Base-by-base conservation (phyloP, 64 coral and sea anemone species). In the Porites lutea region DNA sequence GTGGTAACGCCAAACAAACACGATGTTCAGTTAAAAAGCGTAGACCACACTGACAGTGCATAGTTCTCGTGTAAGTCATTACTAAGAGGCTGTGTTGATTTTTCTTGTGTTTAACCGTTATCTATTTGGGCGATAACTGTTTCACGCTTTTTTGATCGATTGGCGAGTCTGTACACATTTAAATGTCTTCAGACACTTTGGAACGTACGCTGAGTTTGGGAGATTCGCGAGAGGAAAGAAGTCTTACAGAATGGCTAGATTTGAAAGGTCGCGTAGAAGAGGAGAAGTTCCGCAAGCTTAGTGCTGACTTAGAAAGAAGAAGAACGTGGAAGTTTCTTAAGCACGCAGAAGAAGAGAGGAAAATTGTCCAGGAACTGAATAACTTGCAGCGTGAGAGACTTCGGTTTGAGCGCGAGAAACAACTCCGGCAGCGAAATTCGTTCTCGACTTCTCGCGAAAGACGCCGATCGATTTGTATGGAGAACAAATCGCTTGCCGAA, bases 321-420 rank as follows among this genome's bases (percentile, higher is more conserved):
- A 86, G 93, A 79, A 72, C 78, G 8, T 67, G 89, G 65, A 90
- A 52, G 18, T 95, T 71, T 70, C 78, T 87, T 61, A 53, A 57
- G 14, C 75, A 95, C 10, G 15, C 71, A 9, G 93, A 95, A 73
- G 93, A 95, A 53, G 52, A 87, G 19, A 66, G 63, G 63, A 91
- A 87, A 88, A 82, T 95, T 16, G 51, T 86, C n/a, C 63, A 82
- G 37, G 93, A 95, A 57, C 74, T 95, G n/a, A 69, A 87, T 5
- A 52, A 91, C 48, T 76, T 95, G 44, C 82, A 95, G 48, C 91
- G 86, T 19, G 93, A 95, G 51, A 50, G 82, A 60, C 63, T 87
- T 23, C 52, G 93, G 23, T 95, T 95, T 87, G 93, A 95, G 74
- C 88, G 93, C 10, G 93, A 95, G 49, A 95, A 91, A 48, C 83